Evolutionary conservation across 2,888 invertebrate species (phyloP).

Genomic region (Thymelicus lineola): DNA sequence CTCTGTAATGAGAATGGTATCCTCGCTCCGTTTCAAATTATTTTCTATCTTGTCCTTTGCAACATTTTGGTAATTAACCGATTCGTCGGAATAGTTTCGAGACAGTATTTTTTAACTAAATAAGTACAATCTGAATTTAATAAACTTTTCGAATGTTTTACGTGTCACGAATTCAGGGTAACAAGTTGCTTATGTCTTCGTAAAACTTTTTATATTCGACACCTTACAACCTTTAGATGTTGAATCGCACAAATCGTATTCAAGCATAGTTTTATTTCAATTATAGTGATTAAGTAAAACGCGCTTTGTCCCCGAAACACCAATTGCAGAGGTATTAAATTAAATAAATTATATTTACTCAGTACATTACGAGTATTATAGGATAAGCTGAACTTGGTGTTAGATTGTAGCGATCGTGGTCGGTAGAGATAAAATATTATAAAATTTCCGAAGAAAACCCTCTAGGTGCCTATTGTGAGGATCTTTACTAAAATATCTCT

Average conservation of each 20-base stretch:
- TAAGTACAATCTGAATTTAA: slow-evolving; percentile 29
- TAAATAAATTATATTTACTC: slow-evolving; percentile 53
- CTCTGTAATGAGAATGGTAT: slow-evolving; percentile 25
- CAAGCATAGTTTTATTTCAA: slow-evolving; percentile 43
- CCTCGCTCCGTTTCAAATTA: slow-evolving; percentile 25
- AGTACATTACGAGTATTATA: slow-evolving; percentile 57
- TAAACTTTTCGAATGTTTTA: slow-evolving; percentile 69
- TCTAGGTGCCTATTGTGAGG: slow-evolving; percentile 16
- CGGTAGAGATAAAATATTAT: slow-evolving; percentile 61
- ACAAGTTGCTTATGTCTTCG: slow-evolving; percentile 51
- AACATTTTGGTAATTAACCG: slow-evolving; percentile 25
- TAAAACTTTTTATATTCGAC: slow-evolving; percentile 46
- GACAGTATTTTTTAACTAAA: slow-evolving; percentile 18
- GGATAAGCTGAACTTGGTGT: slow-evolving; percentile 63
- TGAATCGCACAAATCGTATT: slow-evolving; percentile 51
- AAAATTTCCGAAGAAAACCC: slow-evolving; percentile 45
- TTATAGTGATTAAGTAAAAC: slow-evolving; percentile 51
- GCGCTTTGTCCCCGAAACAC: slow-evolving; percentile 68
- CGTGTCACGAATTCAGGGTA: slow-evolving; percentile 70
- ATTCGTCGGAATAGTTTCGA: slow-evolving; percentile 30
- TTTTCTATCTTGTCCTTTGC: slow-evolving; percentile 33
- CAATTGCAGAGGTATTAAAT: slow-evolving; percentile 57
- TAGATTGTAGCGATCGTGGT: slow-evolving; percentile 77
- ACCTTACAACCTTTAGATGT: slow-evolving; percentile 37
- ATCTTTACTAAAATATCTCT: slow-evolving; percentile 28